Evolutionary conservation across 2,113 vertebrate genomes (phyloP), one percentile per base, ranked within the genome.

Genomic region (Bostrychus sinensis): DNA sequence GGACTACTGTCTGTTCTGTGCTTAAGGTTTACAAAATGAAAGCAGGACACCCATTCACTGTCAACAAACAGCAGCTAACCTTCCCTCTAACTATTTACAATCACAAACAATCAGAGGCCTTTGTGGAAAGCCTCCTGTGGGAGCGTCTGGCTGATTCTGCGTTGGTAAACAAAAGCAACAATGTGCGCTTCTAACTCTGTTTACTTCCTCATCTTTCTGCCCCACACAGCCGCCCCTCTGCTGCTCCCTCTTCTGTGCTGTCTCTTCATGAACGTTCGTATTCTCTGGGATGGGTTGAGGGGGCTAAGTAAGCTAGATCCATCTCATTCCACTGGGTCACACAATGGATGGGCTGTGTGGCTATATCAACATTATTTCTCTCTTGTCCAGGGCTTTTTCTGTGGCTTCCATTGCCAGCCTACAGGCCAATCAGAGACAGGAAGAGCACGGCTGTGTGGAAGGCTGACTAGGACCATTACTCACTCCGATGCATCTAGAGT

Each of bases 201-300:
- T 80, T 69, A 81, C 82, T 80, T 85, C 83, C 73, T 80, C 75
- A 0, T 77, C 61, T 67, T 63, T 82, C 61, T 62, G 59, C 66
- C 56, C 50, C 70, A 54, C 66, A 37, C 60, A 38, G 63, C 30
- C 59, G 51, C 66, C 14, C 77, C 67, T 53, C 67, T 66, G 66
- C 22, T 2, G 45, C 79, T 54, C 72, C 48, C 79, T 54, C 72
- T 23, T 75, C 51, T 80, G 72, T 69, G 57, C 70, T 55, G 43
- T 9, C 60, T 70, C 69, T 83, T 90, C 81, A 62, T 80, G 87
- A 91, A 91, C n/a, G 80, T 89, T 89, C 83, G 80, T 45, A 78
- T 89, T 91, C 77, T 88, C 25, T 79, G 58, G 36, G 61, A 43
- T 17, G 17, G 42, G 65, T 53, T 41, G 67, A 63, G 39, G 50